Conservation (phyloP, 2,888 invertebrate genomes). For the Caenorhabditis wallacei region DNA sequence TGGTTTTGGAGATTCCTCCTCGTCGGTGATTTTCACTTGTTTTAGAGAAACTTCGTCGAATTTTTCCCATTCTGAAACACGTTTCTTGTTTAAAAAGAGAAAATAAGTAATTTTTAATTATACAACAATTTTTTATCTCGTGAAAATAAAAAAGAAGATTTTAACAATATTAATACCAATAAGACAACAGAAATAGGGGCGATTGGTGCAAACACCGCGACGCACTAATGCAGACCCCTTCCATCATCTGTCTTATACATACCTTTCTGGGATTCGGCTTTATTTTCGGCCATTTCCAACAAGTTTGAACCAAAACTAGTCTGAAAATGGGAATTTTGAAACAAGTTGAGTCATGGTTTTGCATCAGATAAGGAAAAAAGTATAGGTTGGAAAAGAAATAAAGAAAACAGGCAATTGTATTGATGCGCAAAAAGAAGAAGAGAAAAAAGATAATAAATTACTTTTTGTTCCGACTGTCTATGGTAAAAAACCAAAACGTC, state of each 20-base stretch:
- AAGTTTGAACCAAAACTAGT: neutral
- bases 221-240: slow-evolving; percentile 24
- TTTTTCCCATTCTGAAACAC: slow-evolving; percentile 53
- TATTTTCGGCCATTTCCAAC: slow-evolving; percentile 33
- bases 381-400: neutral
- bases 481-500: slow-evolving; percentile 11
- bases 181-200: neutral
- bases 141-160: too few species aligned
- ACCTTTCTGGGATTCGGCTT: slow-evolving; percentile 34
- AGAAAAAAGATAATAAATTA: slow-evolving; percentile 7
- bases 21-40: slow-evolving; percentile 26
- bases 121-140: too few species aligned
- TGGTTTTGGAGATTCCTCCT: slow-evolving; percentile 27
- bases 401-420: neutral
- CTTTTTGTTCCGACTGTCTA: slow-evolving; percentile 7
- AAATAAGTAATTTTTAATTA: neutral
- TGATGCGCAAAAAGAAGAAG: neutral
- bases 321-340: neutral
- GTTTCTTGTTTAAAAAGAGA: neutral
- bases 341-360: neutral
- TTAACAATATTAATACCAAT: neutral
- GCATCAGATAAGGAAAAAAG: neutral
- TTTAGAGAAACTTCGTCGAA: slow-evolving; percentile 63
- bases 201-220: slow-evolving; percentile 41
- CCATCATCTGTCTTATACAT: neutral